Conservation (phyloP, 2,888 invertebrate species). For the Zygothrica quintamaculata region DNA sequence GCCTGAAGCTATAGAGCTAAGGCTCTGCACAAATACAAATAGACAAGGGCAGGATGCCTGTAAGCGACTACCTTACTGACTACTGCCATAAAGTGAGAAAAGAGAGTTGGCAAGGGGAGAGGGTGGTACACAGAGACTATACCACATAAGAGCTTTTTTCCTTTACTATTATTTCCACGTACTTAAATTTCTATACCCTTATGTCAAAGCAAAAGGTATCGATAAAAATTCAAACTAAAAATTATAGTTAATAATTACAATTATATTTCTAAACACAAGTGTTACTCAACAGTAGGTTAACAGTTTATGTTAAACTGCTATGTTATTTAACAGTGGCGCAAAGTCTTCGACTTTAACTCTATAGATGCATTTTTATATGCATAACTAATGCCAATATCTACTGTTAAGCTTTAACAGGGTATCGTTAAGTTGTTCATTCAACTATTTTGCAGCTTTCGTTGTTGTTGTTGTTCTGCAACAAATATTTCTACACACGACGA, state of each 20-base stretch:
- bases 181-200: conserved; percentile 66
- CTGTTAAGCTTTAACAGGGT: too few species aligned
- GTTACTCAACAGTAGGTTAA: too few species aligned
- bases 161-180: conserved; percentile 77
- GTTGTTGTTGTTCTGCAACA: conserved; percentile 32
- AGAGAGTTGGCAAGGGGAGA: neutral
- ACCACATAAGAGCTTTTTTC: conserved; percentile 69
- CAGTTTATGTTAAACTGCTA: too few species aligned
- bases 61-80: conserved; percentile 49
- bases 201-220: neutral
- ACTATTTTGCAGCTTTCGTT: neutral
- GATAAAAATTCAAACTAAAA: too few species aligned
- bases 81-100: conserved; percentile 17
- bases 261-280: too few species aligned
- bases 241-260: too few species aligned
- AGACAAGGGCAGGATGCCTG: conserved; percentile 25
- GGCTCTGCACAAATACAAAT: conserved; percentile 27
- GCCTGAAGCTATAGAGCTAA: neutral
- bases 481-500: conserved; percentile 42
- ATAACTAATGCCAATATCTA: too few species aligned
- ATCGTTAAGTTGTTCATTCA: neutral
- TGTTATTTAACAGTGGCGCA: too few species aligned
- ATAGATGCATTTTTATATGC: too few species aligned
- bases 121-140: conserved; percentile 20
- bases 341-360: too few species aligned